A percentile compares a stretch with the other conserved stretches of the same genome.
Evolutionary conservation across 2,113 vertebrate species (phyloP).

Genomic region (Cichladusa arquata): DNA sequence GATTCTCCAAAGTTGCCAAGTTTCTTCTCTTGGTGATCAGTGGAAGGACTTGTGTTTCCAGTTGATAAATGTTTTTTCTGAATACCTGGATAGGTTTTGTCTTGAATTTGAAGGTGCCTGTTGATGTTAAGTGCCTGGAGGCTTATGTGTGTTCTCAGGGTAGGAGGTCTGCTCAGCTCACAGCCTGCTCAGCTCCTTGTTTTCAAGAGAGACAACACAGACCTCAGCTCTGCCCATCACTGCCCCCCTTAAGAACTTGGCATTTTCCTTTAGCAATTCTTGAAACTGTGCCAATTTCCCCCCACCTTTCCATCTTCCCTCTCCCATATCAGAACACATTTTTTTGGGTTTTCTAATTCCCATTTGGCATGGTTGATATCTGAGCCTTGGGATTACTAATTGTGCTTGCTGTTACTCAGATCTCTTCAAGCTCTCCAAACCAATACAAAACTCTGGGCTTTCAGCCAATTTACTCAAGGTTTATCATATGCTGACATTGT

Average conservation of each 20-base stretch:
- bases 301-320: neutral
- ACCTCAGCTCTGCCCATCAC: neutral
- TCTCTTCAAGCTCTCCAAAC: constrained; percentile 3
- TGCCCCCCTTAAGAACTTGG: neutral
- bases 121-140: neutral
- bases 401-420: neutral
- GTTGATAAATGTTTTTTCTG: neutral
- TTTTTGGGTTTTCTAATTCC: neutral
- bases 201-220: neutral
- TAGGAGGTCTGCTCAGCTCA: neutral
- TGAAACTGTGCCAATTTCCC: neutral
- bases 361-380: neutral
- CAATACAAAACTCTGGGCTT: constrained; percentile 50
- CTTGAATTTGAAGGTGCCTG: neutral
- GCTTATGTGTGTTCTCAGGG: neutral
- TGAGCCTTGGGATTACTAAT: neutral
- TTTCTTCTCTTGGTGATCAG: neutral
- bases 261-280: neutral
- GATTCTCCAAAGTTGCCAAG: neutral
- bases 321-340: neutral
- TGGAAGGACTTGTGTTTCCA: neutral
- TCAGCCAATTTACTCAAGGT: constrained; percentile 55
- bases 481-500: constrained; percentile 66
- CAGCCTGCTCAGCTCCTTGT: neutral
- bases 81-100: neutral